Percentiles rank a stretch among this genome's conserved stretches.
These are phyloP conservation scores for Irena cyanogastra DNA, from an alignment of 2,113 vertebrate species.

Conservation along the genomic window DNA sequence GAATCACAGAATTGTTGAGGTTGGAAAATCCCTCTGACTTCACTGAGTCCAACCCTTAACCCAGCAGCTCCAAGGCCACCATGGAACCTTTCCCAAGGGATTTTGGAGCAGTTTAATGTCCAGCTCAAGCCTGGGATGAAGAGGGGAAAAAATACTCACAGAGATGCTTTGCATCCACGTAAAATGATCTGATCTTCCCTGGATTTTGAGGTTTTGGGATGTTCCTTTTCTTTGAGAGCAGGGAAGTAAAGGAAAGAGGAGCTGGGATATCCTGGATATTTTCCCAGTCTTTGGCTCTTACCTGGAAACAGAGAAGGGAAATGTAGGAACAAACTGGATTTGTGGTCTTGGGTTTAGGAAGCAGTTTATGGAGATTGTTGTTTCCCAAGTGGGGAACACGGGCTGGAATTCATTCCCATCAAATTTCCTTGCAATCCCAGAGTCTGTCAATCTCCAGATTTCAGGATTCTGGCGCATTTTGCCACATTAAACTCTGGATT, in stretches of 20 bases:
- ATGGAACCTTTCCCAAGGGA: background rate
- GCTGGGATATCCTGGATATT: background rate
- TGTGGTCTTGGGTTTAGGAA: background rate
- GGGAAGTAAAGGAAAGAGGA: background rate
- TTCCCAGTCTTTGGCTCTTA: background rate
- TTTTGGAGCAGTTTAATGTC: background rate
- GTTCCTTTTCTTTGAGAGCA: background rate
- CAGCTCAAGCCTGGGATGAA: background rate
- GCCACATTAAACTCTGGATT: background rate
- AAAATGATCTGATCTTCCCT: background rate
- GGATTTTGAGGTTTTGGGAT: background rate
- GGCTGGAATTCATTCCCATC: background rate
- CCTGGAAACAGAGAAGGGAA: background rate
- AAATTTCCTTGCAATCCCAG: background rate
- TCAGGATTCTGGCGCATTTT: background rate
- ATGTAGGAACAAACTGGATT: background rate
- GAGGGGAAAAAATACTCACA: background rate
- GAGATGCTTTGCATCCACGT: accelerated
- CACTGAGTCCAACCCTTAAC: background rate
- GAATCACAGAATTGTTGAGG: background rate
- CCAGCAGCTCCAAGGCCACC: background rate
- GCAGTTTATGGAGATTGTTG: background rate
- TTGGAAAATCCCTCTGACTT: background rate
- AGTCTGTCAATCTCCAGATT: background rate
- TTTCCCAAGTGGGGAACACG: background rate